phyloP scores from a whole-genome alignment of 2,113 vertebrate genomes.

The Sander vitreus region DNA sequence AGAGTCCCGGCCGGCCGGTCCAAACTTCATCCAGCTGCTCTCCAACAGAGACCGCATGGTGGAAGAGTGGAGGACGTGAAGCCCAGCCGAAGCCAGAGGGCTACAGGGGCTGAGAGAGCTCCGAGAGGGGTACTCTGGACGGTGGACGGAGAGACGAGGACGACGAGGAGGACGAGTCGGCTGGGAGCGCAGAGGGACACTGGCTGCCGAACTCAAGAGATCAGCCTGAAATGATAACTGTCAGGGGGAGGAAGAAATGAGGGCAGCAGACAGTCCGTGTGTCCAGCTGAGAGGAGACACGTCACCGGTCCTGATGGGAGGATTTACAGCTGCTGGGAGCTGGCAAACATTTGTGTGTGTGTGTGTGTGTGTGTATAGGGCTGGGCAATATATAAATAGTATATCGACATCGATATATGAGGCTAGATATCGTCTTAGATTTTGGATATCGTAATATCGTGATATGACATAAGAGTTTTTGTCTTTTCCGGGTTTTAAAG shows the following conservation, averaged over 20 bases:
- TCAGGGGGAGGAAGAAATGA: conserved; percentile 12
- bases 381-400: no score
- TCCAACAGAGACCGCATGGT: conserved; percentile 87
- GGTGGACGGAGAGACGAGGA: neutral
- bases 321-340: conserved; percentile 26
- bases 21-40: conserved; percentile 91
- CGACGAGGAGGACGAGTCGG: neutral
- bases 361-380: neutral
- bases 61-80: conserved; percentile 38
- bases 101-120: conserved; percentile 2
- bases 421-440: no score
- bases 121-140: neutral
- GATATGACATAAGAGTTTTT: no score
- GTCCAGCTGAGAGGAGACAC: conserved; percentile 35
- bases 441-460: no score
- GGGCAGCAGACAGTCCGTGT: conserved; percentile 56
- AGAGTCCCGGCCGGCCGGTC: conserved; percentile 88
- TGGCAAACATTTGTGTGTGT: neutral
- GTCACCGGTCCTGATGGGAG: conserved; percentile 53
- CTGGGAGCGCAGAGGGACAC: conserved; percentile 33
- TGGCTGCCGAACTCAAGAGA: conserved; percentile 16
- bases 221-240: conserved; percentile 32
- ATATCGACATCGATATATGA: no score
- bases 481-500: no score
- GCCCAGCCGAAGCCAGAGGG: conserved; percentile 29